Percentiles rank a stretch among this genome's conserved stretches.
phyloP scores from a whole-genome alignment of 2,797 vertebrate species.

The Pterois miles region DNA sequence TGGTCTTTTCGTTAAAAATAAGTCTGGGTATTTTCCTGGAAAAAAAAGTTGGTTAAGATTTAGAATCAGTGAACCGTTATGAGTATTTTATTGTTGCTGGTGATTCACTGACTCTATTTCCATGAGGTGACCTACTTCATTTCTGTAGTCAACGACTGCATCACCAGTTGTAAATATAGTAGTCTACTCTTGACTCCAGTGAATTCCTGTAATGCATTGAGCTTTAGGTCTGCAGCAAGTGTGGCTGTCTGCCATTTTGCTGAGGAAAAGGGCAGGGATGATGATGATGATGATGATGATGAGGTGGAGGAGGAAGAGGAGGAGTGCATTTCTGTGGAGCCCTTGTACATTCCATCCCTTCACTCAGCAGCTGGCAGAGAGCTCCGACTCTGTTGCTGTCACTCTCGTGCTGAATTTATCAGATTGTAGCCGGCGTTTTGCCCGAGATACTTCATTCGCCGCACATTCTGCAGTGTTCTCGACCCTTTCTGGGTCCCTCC shows the following conservation, averaged over 20 bases:
- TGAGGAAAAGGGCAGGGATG: slow-evolving; percentile 47
- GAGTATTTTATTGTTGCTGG: neutral
- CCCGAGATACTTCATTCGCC: slow-evolving; percentile 5
- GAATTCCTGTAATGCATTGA: slow-evolving; percentile 30
- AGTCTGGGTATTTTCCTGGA: neutral
- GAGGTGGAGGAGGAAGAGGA: slow-evolving; percentile 48
- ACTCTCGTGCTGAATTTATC: slow-evolving; percentile 75
- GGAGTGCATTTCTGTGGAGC: slow-evolving; percentile 59
- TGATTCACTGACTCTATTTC: neutral
- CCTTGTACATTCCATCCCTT: slow-evolving; percentile 73
- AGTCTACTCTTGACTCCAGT: neutral
- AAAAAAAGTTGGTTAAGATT: neutral
- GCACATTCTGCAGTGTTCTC: slow-evolving; percentile 3
- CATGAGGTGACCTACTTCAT: neutral
- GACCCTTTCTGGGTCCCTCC: neutral
- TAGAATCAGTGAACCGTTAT: neutral
- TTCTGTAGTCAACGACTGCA: neutral
- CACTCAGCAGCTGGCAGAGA: slow-evolving; percentile 62
- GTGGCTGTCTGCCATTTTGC: slow-evolving; percentile 15
- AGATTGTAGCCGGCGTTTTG: slow-evolving; percentile 54
- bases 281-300: slow-evolving; percentile 53
- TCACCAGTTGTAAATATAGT: slow-evolving; percentile 7
- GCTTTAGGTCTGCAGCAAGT: slow-evolving; percentile 34
- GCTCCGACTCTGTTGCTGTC: slow-evolving; percentile 62
- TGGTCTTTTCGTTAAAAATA: neutral